Percentiles rank a stretch among this genome's conserved stretches.
Evolutionary conservation across 2,888 invertebrate genomes (phyloP).

Genomic region (Macaria liturata): DNA sequence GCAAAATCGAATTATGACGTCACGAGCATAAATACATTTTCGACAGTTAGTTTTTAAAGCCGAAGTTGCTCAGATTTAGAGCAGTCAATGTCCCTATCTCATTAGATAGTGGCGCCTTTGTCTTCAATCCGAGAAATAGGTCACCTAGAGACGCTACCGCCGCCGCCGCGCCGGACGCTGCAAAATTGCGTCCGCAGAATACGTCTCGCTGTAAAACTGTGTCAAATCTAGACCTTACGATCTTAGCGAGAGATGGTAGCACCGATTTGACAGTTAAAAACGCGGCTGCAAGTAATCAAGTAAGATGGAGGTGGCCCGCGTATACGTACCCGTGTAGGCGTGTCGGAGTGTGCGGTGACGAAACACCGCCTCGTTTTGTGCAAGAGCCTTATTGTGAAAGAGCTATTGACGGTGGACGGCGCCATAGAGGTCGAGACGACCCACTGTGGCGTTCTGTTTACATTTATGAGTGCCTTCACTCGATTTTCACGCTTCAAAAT

Average conservation of each 20-base stretch:
- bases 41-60: too few relatives aligned
- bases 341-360: constrained; percentile 69
- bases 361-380: constrained; percentile 72
- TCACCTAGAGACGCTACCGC: constrained; percentile 10
- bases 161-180: constrained; percentile 12
- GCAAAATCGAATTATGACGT: too few relatives aligned
- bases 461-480: constrained; percentile 34
- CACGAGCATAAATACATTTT: too few relatives aligned
- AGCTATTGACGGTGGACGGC: constrained; percentile 62
- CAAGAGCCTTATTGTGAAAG: constrained; percentile 75
- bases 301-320: constrained; percentile 52
- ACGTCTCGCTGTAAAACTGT: constrained; percentile 16
- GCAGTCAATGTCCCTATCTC: too few relatives aligned
- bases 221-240: constrained; percentile 28
- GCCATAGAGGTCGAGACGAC: constrained; percentile 54
- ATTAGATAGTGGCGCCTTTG: constrained; percentile 9
- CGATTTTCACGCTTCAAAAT: constrained; percentile 24
- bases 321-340: constrained; percentile 52
- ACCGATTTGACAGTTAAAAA: constrained; percentile 29
- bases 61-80: too few relatives aligned
- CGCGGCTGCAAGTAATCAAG: constrained; percentile 45
- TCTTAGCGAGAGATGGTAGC: constrained; percentile 26
- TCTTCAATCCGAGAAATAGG: constrained; percentile 19
- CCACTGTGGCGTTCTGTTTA: constrained; percentile 40
- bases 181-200: constrained; percentile 22